A percentile compares a stretch with the other conserved stretches of the same genome.
Evolutionary conservation across 1,140 invertebrate species (phyloP).

Genomic region (Drosophila asahinai): DNA sequence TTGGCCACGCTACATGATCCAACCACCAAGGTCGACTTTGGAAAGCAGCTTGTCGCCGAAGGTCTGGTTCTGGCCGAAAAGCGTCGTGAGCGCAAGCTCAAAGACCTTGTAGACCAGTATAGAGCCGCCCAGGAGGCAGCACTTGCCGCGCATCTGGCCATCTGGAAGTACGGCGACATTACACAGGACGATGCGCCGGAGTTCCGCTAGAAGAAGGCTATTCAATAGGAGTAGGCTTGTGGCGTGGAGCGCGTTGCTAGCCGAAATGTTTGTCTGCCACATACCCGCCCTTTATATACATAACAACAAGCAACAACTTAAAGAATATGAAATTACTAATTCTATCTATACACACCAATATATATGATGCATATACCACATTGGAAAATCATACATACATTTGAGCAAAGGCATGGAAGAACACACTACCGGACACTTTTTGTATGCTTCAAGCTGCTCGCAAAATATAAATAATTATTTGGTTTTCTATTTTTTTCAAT

Average conservation of each 20-base stretch:
- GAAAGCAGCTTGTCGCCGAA: conserved; percentile 93
- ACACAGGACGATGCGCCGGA: conserved; percentile 93
- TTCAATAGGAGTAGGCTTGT: conserved; percentile 65
- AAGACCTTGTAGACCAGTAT: conserved; percentile 93
- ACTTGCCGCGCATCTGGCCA: conserved; percentile 92
- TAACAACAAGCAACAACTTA: conserved; percentile 76
- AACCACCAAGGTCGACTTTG: conserved; percentile 92
- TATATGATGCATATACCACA: conserved; percentile 69
- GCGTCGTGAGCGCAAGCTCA: conserved; percentile 92
- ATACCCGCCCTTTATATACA: conserved; percentile 85
- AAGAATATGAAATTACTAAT: conserved; percentile 82
- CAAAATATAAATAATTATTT: conserved; percentile 44
- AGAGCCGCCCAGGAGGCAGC: conserved; percentile 93
- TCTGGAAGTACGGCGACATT: conserved; percentile 98
- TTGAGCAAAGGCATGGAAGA: conserved; percentile 55
- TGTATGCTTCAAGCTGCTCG: conserved; percentile 71
- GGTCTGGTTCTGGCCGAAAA: conserved; percentile 94
- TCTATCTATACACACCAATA: conserved; percentile 75
- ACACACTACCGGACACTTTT: conserved; percentile 40
- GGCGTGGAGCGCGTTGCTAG: conserved; percentile 65
- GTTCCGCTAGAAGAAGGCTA: conserved; percentile 72
- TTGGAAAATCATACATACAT: conserved; percentile 61
- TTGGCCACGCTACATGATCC: conserved; percentile 91
- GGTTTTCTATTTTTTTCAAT: conserved; percentile 54
- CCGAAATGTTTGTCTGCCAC: conserved; percentile 85